These are phyloP conservation scores for Drosophila melanocephala DNA, from an alignment of 2,888 invertebrate species.

Conservation along the genomic window DNA sequence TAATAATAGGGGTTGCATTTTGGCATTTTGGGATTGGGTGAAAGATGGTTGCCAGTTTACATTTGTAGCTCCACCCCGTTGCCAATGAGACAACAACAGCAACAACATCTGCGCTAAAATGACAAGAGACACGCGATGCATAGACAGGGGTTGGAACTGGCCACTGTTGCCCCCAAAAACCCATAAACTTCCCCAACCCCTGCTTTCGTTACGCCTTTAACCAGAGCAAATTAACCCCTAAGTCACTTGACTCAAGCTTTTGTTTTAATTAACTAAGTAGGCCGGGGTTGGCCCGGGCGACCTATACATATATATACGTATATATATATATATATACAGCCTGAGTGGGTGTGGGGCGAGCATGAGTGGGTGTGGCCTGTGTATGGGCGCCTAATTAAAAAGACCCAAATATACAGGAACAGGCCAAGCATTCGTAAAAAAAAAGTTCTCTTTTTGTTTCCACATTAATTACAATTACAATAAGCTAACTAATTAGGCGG, in stretches of 20 bases:
- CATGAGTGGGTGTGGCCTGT: slow-evolving; percentile 40
- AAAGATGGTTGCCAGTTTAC: slow-evolving; percentile 15
- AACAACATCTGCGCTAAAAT: slow-evolving; percentile 39
- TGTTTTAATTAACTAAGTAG: slow-evolving; percentile 81
- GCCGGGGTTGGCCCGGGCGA: slow-evolving; percentile 27
- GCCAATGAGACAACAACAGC: slow-evolving; percentile 57
- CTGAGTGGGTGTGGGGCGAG: background rate
- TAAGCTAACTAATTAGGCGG: slow-evolving; percentile 85
- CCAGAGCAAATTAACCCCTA: slow-evolving; percentile 74
- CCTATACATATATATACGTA: background rate
- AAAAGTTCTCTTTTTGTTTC: slow-evolving; percentile 6
- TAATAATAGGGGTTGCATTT: slow-evolving; percentile 64
- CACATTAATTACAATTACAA: slow-evolving; percentile 85
- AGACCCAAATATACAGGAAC: slow-evolving; percentile 48
- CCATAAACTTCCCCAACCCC: background rate
- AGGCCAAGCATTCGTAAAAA: slow-evolving; percentile 6
- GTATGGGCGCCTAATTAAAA: slow-evolving; percentile 64
- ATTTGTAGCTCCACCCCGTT: slow-evolving; percentile 54
- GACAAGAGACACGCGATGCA: slow-evolving; percentile 47
- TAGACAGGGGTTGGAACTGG: slow-evolving; percentile 10
- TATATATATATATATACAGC: background rate
- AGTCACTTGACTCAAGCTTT: slow-evolving; percentile 66
- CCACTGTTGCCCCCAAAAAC: slow-evolving; percentile 5
- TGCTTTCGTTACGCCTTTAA: slow-evolving; percentile 2
- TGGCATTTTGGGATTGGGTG: slow-evolving; percentile 45